phyloP scores from a whole-genome alignment of 2,888 invertebrate genomes.

The Antheraea assamensis region DNA sequence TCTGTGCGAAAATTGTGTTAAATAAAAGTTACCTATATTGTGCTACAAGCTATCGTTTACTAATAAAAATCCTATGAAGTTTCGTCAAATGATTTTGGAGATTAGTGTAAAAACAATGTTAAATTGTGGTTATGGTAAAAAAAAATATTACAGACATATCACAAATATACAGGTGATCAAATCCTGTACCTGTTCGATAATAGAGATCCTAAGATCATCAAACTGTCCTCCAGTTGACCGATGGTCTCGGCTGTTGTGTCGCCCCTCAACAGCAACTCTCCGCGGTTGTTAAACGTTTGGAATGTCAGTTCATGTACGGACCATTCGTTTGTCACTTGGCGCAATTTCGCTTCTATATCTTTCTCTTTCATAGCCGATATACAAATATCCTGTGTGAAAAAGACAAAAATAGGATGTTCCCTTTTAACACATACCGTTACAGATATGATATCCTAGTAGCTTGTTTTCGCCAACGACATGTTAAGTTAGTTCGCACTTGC shows the following conservation, averaged over 20 bases:
- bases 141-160: too few relatives aligned
- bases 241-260: constrained; percentile 98
- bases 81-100: too few relatives aligned
- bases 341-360: constrained; percentile 97
- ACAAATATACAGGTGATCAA: neutral
- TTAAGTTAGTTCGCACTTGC: neutral
- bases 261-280: constrained; percentile 94
- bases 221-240: constrained; percentile 95
- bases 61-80: too few relatives aligned
- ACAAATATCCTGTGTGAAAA: constrained; percentile 89
- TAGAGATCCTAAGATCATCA: constrained; percentile 97
- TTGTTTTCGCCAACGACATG: constrained; percentile 3
- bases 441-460: neutral
- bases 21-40: too few relatives aligned
- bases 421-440: neutral
- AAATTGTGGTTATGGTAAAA: too few relatives aligned
- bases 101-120: too few relatives aligned
- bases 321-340: constrained; percentile 98
- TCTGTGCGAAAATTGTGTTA: too few relatives aligned
- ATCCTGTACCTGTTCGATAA: constrained; percentile 90
- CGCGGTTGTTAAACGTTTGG: constrained; percentile 96
- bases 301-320: constrained; percentile 95
- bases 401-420: neutral
- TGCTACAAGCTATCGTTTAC: too few relatives aligned
- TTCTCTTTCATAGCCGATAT: constrained; percentile 99